A percentile compares a stretch with the other conserved stretches of the same genome.
These are phyloP conservation scores for Tubiluchus corallicola DNA, from an alignment of 2,888 invertebrate species.

Conservation along the genomic window DNA sequence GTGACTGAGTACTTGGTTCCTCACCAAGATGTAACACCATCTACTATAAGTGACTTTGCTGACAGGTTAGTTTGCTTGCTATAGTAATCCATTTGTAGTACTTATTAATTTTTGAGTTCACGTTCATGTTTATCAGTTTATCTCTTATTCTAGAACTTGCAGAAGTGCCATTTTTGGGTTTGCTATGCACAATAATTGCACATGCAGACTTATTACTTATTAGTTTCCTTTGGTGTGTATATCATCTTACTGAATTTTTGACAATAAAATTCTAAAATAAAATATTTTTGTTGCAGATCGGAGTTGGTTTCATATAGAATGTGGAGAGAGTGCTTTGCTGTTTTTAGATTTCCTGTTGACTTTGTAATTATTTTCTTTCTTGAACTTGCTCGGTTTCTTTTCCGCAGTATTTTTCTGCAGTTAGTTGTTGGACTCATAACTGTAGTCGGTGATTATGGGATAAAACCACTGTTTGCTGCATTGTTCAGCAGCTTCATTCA, in stretches of 20 bases:
- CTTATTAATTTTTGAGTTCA: too few relatives aligned
- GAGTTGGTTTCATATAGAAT: background rate
- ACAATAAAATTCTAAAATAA: too few relatives aligned
- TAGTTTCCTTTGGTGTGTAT: too few relatives aligned
- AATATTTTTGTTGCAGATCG: too few relatives aligned
- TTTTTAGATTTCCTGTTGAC: background rate
- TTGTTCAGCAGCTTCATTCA: background rate
- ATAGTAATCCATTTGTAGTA: background rate
- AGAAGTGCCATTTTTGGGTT: background rate
- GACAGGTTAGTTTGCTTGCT: background rate
- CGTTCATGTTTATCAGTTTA: too few relatives aligned
- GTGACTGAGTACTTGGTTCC: background rate
- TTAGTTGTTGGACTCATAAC: background rate
- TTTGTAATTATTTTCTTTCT: background rate
- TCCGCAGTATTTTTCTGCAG: background rate
- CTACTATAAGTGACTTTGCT: background rate
- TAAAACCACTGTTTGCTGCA: background rate
- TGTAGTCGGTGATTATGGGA: background rate
- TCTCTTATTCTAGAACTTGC: too few relatives aligned
- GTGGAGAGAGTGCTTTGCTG: background rate
- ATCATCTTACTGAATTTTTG: too few relatives aligned
- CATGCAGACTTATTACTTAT: too few relatives aligned
- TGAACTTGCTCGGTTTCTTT: background rate
- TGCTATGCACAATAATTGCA: too few relatives aligned
- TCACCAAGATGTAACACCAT: background rate